phyloP scores from a whole-genome alignment of 2,797 vertebrate genomes.

The Triplophysa yarkandensis region DNA sequence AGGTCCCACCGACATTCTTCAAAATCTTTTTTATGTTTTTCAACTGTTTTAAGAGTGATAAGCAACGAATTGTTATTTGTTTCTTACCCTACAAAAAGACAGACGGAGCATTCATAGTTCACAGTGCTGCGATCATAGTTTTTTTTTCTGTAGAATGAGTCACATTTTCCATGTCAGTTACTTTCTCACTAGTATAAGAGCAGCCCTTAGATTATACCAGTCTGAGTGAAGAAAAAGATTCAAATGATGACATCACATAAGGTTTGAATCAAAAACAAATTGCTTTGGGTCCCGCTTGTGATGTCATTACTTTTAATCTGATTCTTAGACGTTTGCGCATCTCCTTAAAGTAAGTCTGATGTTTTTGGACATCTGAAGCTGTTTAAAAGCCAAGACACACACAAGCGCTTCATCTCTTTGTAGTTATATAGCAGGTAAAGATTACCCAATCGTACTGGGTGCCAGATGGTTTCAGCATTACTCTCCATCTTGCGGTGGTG shows the following conservation, averaged over 20 bases:
- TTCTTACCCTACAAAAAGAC: background rate
- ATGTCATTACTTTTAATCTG: constrained; percentile 30
- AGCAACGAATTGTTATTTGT: background rate
- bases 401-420: background rate
- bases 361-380: constrained; percentile 4
- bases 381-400: background rate
- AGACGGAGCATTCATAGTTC: background rate
- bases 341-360: constrained; percentile 16
- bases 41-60: too few species aligned
- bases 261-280: constrained; percentile 38
- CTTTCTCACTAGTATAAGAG: constrained; percentile 62
- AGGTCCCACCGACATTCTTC: too few species aligned
- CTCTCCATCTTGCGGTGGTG: background rate
- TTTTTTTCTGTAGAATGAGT: constrained; percentile 73
- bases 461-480: constrained; percentile 5
- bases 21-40: too few species aligned
- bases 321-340: constrained; percentile 9
- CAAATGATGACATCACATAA: constrained; percentile 44
- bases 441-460: background rate
- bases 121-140: constrained; percentile 57
- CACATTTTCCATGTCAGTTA: constrained; percentile 76
- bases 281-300: constrained; percentile 24
- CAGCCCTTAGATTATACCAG: constrained; percentile 48
- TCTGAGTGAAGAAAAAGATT: constrained; percentile 48
- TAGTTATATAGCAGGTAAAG: background rate